Conservation (phyloP, 1,140 invertebrate genomes). For the Paraescarpia echinospica region DNA sequence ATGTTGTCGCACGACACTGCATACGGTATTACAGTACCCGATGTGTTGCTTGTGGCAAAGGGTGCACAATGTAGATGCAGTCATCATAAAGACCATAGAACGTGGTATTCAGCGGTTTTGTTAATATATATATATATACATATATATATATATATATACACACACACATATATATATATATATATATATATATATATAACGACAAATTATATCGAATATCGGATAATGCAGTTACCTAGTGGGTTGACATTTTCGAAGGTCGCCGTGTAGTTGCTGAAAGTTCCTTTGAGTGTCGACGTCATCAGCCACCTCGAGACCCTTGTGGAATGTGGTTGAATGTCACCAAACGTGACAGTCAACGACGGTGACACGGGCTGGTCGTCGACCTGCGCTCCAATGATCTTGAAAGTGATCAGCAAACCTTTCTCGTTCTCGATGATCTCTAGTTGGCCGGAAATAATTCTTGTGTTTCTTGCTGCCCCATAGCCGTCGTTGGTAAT, state of each 20-base stretch:
- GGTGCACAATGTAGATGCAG: no score
- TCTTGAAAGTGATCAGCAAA: constrained; percentile 39
- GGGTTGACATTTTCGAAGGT: constrained; percentile 43
- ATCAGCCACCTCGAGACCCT: constrained; percentile 37
- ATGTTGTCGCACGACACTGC: no score
- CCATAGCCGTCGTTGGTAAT: constrained; percentile 39
- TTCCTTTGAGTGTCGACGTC: constrained; percentile 36
- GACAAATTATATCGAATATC: no score
- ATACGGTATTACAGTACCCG: no score
- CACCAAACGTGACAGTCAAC: constrained; percentile 37
- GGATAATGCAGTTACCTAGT: constrained; percentile 21
- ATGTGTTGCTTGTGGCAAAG: no score
- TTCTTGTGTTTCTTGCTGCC: constrained; percentile 33
- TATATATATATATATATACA: no score
- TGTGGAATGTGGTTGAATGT: constrained; percentile 34
- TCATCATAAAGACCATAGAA: no score
- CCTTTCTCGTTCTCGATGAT: constrained; percentile 45
- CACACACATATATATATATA: no score
- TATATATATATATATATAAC: not conserved
- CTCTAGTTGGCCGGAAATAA: constrained; percentile 41
- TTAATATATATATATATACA: no score
- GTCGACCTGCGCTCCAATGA: constrained; percentile 34
- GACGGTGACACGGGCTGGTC: constrained; percentile 31
- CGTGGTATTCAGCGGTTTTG: no score
- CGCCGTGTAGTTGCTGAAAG: constrained; percentile 38